Evolutionary conservation across 2,797 vertebrate genomes (phyloP).

Genomic region (Pachyuromys duprasi): DNA sequence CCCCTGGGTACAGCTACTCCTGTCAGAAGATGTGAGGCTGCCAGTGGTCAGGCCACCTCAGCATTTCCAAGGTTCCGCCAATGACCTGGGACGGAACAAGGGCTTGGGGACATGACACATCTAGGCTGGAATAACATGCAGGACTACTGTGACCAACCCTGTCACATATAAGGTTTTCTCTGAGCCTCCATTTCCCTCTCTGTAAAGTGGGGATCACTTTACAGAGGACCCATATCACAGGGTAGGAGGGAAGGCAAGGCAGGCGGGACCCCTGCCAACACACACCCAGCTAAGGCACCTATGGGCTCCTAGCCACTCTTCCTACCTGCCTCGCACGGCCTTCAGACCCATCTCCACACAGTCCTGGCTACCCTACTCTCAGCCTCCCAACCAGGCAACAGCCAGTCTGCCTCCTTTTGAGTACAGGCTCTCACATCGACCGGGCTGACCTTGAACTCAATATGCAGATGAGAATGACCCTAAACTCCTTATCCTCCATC

Average conservation of each 20-base stretch:
- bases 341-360: neutral
- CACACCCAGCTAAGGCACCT: neutral
- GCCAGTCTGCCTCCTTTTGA: neutral
- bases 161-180: neutral
- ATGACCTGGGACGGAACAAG: fast-evolving
- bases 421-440: neutral
- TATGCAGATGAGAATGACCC: neutral
- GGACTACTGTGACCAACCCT: neutral
- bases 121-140: neutral
- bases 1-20: neutral
- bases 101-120: neutral
- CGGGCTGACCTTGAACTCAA: neutral
- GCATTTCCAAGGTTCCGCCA: neutral
- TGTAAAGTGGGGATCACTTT: neutral
- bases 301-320: neutral
- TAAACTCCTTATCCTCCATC: neutral
- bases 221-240: neutral
- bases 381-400: too few relatives aligned
- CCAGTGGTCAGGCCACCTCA: neutral
- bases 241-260: neutral
- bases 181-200: neutral
- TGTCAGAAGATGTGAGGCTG: neutral
- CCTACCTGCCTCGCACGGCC: neutral
- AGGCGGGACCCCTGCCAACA: neutral
- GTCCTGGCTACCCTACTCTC: neutral